Conservation (phyloP, 2,113 vertebrate species). For the Sus scrofa region T2T-Sscrofa CM000818.6:43195501-43196000, state of each 20-base stretch:
- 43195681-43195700: background rate
- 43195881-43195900: accelerated
- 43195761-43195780: accelerated
- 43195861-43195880: background rate
- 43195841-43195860: accelerated
- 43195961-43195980: background rate
- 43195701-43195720: background rate
- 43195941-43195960: background rate
- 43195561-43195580: background rate
- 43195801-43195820: background rate
- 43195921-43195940: background rate
- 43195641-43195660: background rate
- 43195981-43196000: no score
- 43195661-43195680: background rate
- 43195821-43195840: background rate
- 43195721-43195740: background rate
- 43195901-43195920: background rate
- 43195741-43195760: background rate
- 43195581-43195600: background rate
- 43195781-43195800: background rate
- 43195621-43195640: background rate
- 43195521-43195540: accelerated
- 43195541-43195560: background rate
- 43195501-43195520: accelerated
- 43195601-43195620: background rate